Conservation (phyloP, 2,888 invertebrate genomes). For the Sesia apiformis region DNA sequence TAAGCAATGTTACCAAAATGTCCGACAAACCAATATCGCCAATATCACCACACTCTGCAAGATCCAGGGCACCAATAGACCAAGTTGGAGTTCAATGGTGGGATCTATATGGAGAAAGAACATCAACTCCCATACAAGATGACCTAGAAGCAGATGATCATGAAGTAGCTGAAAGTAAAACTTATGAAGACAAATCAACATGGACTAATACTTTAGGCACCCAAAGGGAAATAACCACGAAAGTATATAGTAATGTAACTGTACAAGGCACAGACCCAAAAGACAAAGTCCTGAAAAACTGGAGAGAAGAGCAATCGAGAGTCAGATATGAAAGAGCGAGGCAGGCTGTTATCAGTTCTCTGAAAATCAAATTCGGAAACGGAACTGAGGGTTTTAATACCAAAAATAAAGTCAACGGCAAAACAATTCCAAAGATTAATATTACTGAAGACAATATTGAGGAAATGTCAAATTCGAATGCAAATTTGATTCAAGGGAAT, state of each 20-base stretch:
- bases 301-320: slow-evolving; percentile 50
- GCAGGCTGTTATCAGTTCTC: slow-evolving; percentile 56
- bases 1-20: slow-evolving; percentile 20
- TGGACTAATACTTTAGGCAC: slow-evolving; percentile 19
- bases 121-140: slow-evolving; percentile 5
- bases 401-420: slow-evolving; percentile 34
- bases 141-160: slow-evolving; percentile 2
- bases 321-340: slow-evolving; percentile 49
- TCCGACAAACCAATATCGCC: slow-evolving; percentile 24
- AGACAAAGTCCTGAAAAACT: slow-evolving; percentile 50
- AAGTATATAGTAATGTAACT: slow-evolving; percentile 19
- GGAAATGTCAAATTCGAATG: slow-evolving; percentile 64
- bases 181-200: slow-evolving; percentile 28
- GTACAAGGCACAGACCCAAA: slow-evolving; percentile 23
- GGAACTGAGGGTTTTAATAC: slow-evolving; percentile 27
- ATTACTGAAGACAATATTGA: slow-evolving; percentile 57
- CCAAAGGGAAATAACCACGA: slow-evolving; percentile 22
- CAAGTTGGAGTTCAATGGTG: slow-evolving; percentile 41
- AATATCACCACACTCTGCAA: slow-evolving; percentile 34
- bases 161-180: slow-evolving; percentile 8
- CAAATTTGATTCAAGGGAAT: slow-evolving; percentile 27
- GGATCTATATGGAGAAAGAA: slow-evolving; percentile 30
- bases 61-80: slow-evolving; percentile 56
- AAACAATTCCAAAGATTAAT: slow-evolving; percentile 37
- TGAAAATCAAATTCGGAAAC: slow-evolving; percentile 52